A percentile compares a stretch with the other conserved stretches of the same genome.
These are phyloP conservation scores for Siphamia tubifer DNA, from an alignment of 2,113 vertebrate genomes.

Conservation along the genomic window DNA sequence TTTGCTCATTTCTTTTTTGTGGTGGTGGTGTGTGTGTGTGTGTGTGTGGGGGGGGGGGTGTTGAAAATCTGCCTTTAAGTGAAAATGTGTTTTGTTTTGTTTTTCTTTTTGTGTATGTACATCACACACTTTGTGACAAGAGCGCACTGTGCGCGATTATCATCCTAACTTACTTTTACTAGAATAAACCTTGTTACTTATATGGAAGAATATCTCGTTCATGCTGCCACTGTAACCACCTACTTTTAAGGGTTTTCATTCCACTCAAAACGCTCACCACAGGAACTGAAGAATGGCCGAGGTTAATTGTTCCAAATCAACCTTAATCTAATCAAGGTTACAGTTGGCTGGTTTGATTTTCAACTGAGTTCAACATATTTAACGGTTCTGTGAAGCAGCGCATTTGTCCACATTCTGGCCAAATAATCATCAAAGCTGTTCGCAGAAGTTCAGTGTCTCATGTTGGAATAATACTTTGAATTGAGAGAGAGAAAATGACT, in stretches of 20 bases:
- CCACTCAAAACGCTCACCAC: neutral
- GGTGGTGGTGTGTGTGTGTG: too few relatives aligned
- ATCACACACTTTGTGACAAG: neutral
- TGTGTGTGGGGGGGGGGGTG: neutral
- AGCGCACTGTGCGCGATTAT: constrained; percentile 9
- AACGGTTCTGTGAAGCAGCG: neutral
- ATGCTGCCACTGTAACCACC: neutral
- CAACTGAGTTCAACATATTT: constrained; percentile 9
- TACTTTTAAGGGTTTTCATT: neutral
- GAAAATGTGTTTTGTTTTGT: neutral
- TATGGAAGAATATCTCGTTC: neutral
- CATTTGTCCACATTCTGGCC: neutral
- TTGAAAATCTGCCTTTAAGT: constrained; percentile 3
- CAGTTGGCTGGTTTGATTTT: neutral
- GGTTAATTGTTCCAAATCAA: constrained; percentile 34
- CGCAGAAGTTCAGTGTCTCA: neutral
- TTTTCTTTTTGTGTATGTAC: neutral
- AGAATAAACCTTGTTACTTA: neutral
- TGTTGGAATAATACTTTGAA: neutral
- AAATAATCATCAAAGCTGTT: neutral
- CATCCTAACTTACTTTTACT: neutral
- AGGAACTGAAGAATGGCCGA: constrained; percentile 29
- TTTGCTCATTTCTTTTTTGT: constrained; percentile 17
- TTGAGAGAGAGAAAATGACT: neutral
- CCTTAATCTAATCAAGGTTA: constrained; percentile 25